A percentile compares a stretch with the other conserved stretches of the same genome.
These are phyloP conservation scores for Casuarius casuarius DNA, from an alignment of 2,113 vertebrate genomes.

Conservation along the genomic window DNA sequence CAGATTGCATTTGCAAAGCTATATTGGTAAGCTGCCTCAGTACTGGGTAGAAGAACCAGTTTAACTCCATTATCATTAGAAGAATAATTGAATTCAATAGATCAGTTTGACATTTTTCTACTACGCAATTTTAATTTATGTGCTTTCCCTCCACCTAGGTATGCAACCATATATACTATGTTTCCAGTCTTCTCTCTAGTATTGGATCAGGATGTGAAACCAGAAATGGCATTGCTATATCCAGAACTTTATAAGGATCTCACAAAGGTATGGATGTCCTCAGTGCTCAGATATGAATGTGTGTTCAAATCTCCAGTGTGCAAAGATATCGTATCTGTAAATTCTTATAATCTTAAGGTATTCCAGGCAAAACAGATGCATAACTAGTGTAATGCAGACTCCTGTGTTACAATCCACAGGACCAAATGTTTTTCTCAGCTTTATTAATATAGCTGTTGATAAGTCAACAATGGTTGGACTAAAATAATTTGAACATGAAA, in stretches of 20 bases:
- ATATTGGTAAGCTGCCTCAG: background rate
- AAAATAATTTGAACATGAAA: background rate
- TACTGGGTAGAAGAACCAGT: background rate
- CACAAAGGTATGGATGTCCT: constrained; percentile 86
- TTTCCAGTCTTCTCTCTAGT: constrained; percentile 98
- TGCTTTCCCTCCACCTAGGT: constrained; percentile 75
- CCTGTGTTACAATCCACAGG: background rate
- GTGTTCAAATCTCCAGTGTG: background rate
- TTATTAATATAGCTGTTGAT: background rate
- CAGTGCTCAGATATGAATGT: background rate
- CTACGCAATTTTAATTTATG: background rate
- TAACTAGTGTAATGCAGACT: background rate
- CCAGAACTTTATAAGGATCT: constrained; percentile 99
- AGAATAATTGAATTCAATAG: background rate
- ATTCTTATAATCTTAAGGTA: background rate
- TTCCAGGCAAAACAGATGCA: background rate
- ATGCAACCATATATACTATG: constrained; percentile 98
- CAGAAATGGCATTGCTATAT: constrained; percentile 95
- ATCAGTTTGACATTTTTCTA: background rate
- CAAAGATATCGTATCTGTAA: background rate
- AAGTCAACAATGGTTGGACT: background rate
- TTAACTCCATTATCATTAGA: background rate
- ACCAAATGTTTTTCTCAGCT: background rate
- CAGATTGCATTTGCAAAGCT: background rate
- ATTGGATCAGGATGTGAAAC: constrained; percentile 96